A percentile compares a stretch with the other conserved stretches of the same genome.
These are phyloP conservation scores for Gracilinanus agilis DNA, from an alignment of 2,113 vertebrate species.

Conservation along the genomic window DNA sequence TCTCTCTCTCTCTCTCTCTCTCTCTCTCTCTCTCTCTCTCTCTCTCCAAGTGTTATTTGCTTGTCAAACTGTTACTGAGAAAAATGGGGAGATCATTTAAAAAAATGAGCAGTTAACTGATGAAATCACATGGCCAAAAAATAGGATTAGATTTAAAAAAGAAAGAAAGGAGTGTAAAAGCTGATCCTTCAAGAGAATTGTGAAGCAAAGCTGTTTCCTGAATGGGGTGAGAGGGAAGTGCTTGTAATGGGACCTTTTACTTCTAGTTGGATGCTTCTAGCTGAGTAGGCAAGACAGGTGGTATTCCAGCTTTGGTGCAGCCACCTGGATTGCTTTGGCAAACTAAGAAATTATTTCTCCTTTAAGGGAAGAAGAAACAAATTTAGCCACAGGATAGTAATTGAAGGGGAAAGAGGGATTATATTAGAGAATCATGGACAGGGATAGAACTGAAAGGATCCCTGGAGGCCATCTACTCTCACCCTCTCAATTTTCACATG, in stretches of 20 bases:
- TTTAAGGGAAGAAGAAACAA: neutral
- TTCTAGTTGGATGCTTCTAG: neutral
- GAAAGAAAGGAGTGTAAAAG: neutral
- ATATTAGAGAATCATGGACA: neutral
- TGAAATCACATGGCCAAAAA: neutral
- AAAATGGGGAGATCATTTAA: neutral
- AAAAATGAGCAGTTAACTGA: neutral
- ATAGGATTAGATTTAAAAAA: neutral
- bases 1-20: too few relatives aligned
- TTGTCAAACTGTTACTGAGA: neutral
- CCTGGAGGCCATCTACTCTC: neutral
- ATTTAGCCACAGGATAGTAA: neutral
- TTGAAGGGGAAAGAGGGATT: neutral
- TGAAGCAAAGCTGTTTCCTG: neutral
- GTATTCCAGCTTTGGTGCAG: neutral
- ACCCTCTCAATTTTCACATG: neutral
- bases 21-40: too few relatives aligned
- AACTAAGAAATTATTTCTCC: neutral
- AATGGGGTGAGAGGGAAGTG: neutral
- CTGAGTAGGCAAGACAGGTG: neutral
- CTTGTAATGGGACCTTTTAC: neutral
- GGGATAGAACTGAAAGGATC: neutral
- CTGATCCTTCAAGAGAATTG: neutral
- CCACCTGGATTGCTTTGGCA: neutral
- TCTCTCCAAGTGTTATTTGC: neutral